Percentiles rank a stretch among this genome's conserved stretches.
These are phyloP conservation scores for Alloplasta piceator DNA, from an alignment of 2,888 invertebrate species.

Conservation along the genomic window DNA sequence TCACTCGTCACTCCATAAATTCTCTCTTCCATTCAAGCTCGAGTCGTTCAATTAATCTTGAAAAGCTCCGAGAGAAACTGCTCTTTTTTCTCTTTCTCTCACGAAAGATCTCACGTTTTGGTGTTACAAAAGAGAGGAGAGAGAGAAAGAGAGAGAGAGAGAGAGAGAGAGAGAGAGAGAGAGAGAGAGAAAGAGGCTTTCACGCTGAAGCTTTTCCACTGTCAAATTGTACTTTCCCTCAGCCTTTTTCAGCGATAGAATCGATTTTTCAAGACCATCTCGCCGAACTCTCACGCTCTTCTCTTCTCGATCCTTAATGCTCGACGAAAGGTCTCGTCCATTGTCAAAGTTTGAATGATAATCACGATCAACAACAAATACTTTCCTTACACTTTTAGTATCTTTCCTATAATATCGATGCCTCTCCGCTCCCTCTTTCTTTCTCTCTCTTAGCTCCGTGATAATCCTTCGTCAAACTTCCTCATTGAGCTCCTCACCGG, in stretches of 20 bases:
- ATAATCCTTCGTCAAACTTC: conserved; percentile 19
- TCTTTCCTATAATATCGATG: background rate
- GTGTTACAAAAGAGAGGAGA: no score
- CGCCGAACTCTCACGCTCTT: conserved; percentile 49
- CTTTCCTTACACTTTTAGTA: background rate
- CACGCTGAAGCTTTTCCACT: conserved; percentile 25
- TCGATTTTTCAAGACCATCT: conserved; percentile 13
- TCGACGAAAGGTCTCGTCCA: conserved; percentile 42
- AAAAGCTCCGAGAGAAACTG: conserved; percentile 39
- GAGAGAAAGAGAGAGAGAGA: no score
- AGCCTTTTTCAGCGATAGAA: background rate
- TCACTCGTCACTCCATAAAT: conserved; percentile 20
- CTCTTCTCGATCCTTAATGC: conserved; percentile 52
- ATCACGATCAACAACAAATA: conserved; percentile 24
- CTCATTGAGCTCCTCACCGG: background rate
- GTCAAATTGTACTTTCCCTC: conserved; percentile 1
- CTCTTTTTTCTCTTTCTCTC: conserved; percentile 16
- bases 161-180: conserved; percentile 15
- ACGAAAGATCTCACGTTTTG: no score
- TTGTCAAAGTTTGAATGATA: conserved; percentile 42
- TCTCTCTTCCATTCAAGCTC: conserved; percentile 38
- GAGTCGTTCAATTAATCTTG: conserved; percentile 53
- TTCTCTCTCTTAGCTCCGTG: background rate
- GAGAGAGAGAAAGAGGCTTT: conserved; percentile 3
- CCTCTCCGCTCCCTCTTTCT: conserved; percentile 8